Base-by-base conservation (phyloP, 2,797 vertebrate species). In the Neopelma chrysocephalum region DNA sequence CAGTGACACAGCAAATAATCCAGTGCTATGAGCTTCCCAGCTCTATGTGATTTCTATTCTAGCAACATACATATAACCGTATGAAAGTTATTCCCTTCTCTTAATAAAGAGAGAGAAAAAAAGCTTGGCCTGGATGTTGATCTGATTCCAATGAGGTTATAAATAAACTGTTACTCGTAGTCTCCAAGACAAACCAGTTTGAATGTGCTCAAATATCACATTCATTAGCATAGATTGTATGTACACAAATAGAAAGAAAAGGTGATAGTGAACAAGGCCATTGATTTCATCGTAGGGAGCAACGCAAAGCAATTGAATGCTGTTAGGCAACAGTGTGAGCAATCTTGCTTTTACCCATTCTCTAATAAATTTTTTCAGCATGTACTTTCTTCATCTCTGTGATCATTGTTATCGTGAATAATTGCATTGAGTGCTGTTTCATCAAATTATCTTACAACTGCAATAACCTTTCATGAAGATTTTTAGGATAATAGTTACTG, bases 221-320 rank as follows among this genome's bases (percentile, higher is more conserved):
- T 84, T 95, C 94, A 89, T 94, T 93, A 92, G 66, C 71, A 78
- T 13, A 80, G 78, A 92, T 38, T 87, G 64, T 93, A 87, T 94
- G 92, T 96, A 96, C 54, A 97, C 77, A 78, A 95, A 96, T 68
- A 48, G 90, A 69, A 75, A 82, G 78, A 57, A 58, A 73, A 94
- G 84, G 77, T 42, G 48, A 85, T 5, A 14, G 76, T 40, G 95
- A 96, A 88, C 53, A 93, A 93, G 75, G 93, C 47, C 48, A 77
- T 45, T 88, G 60, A 93, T 89, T 90, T 86, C 61, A 61, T 23
- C 51, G 64, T 19, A 71, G 93, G 15, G 29, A 93, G 87, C 81
- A 88, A 80, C 0, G 4, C 56, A 77, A 93, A 92, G 78, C 64
- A 94, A 87, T 27, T 82, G 90, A 87, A 87, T 31, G 45, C 48